phyloP scores from a whole-genome alignment of 1,140 invertebrate species.

The Dendrolimus kikuchii region DNA sequence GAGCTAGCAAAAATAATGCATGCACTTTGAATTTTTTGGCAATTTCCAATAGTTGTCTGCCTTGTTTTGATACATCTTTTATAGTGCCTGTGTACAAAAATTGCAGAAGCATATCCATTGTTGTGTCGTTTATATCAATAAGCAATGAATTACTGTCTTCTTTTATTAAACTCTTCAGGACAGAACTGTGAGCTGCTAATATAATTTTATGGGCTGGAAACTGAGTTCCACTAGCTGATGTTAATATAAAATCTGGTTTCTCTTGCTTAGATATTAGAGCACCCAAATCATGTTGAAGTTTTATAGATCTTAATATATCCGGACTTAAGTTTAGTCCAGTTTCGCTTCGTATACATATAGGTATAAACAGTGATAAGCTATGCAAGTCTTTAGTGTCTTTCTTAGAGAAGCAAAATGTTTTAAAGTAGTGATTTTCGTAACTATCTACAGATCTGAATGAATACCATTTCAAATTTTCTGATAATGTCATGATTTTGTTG shows the following conservation, averaged over 20 bases:
- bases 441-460: conserved; percentile 22
- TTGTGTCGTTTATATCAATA: conserved; percentile 34
- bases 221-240: conserved; percentile 27
- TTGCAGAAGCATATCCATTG: conserved; percentile 40
- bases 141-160: conserved; percentile 20
- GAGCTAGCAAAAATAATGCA: conserved; percentile 26
- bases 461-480: conserved; percentile 23
- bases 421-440: conserved; percentile 35
- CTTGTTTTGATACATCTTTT: conserved; percentile 27
- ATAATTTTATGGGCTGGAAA: conserved; percentile 42
- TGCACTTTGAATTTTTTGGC: conserved; percentile 36
- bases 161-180: conserved; percentile 27
- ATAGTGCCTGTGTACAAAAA: conserved; percentile 47
- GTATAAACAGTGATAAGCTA: conserved; percentile 27
- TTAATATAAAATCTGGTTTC: conserved; percentile 35
- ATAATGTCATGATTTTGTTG: conserved; percentile 7
- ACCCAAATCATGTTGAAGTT: conserved; percentile 31
- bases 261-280: conserved; percentile 26
- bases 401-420: conserved; percentile 30
- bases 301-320: conserved; percentile 31
- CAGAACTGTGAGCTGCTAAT: conserved; percentile 37
- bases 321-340: conserved; percentile 18
- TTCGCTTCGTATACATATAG: conserved; percentile 30
- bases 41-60: conserved; percentile 33
- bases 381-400: conserved; percentile 3